Evolutionary conservation across 2,113 vertebrate species (phyloP).

Genomic region (Callaeas wilsoni): DNA sequence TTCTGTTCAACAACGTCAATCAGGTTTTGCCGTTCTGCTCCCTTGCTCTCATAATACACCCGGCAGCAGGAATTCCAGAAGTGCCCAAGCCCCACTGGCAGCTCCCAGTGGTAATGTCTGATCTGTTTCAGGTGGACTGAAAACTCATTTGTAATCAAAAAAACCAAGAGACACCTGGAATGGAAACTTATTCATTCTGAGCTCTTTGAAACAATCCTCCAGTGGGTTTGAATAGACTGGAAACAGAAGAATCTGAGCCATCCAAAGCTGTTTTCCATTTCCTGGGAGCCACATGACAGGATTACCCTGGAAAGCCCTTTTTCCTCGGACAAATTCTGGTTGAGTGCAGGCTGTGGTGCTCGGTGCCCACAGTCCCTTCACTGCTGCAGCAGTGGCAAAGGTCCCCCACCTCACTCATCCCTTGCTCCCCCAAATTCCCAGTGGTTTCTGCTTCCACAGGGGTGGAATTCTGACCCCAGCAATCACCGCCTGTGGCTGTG

Average conservation of each 20-base stretch:
- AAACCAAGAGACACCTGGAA: background rate
- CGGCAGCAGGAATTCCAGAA: background rate
- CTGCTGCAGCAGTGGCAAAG: background rate
- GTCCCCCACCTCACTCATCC: fast-evolving
- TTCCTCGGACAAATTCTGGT: background rate
- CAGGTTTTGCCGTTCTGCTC: background rate
- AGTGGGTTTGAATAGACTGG: background rate
- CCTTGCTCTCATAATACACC: background rate
- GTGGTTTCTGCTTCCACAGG: background rate
- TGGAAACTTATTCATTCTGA: background rate
- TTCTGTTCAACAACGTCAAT: background rate
- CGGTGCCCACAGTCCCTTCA: too few relatives aligned
- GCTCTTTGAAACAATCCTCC: background rate
- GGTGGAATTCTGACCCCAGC: background rate
- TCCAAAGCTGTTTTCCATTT: background rate
- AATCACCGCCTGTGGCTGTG: background rate
- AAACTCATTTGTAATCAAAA: background rate
- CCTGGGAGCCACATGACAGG: background rate
- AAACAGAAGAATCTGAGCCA: background rate
- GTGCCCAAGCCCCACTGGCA: background rate
- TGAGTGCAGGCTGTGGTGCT: background rate
- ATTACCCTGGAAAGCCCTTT: background rate
- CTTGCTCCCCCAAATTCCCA: background rate
- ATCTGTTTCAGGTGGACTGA: background rate
- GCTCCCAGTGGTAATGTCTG: background rate